Evolutionary conservation across 2,113 vertebrate species (phyloP).

Genomic region (Muntiacus muntjak): DNA sequence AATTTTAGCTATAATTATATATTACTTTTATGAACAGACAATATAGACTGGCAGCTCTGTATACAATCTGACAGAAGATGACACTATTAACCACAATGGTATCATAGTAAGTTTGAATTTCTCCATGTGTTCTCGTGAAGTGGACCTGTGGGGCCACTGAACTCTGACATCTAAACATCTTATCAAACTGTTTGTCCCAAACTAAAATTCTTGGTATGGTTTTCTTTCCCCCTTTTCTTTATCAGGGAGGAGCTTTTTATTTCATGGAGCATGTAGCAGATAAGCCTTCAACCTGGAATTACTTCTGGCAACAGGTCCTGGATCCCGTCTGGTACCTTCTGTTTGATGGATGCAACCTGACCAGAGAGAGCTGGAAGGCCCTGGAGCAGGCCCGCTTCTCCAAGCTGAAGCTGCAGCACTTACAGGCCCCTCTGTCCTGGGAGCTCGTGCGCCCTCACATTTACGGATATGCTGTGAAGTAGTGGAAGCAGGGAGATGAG

Average conservation of each 20-base stretch:
- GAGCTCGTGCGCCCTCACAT: constrained; percentile 83
- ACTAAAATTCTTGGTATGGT: neutral
- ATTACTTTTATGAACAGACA: neutral
- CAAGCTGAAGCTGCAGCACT: constrained; percentile 81
- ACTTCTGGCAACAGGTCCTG: constrained; percentile 88
- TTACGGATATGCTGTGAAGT: constrained; percentile 87
- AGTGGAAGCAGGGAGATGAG: neutral
- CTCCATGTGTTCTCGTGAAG: neutral
- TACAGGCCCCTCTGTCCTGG: constrained; percentile 67
- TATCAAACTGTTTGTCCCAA: neutral
- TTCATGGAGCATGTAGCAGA: constrained; percentile 91
- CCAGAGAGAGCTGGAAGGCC: constrained; percentile 83
- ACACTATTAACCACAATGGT: neutral
- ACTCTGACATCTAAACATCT: neutral
- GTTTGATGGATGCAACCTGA: constrained; percentile 85
- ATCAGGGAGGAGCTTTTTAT: constrained; percentile 90
- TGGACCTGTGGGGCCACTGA: neutral
- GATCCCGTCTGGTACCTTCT: constrained; percentile 84
- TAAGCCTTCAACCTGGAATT: constrained; percentile 82
- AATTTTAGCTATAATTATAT: neutral
- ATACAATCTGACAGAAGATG: neutral
- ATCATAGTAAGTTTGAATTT: neutral
- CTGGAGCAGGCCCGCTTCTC: constrained; percentile 87
- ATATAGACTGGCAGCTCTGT: neutral
- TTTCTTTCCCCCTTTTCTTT: neutral